These are phyloP conservation scores for Alectoris magna DNA, from an alignment of 2,797 vertebrate genomes.

Conservation along the genomic window DNA sequence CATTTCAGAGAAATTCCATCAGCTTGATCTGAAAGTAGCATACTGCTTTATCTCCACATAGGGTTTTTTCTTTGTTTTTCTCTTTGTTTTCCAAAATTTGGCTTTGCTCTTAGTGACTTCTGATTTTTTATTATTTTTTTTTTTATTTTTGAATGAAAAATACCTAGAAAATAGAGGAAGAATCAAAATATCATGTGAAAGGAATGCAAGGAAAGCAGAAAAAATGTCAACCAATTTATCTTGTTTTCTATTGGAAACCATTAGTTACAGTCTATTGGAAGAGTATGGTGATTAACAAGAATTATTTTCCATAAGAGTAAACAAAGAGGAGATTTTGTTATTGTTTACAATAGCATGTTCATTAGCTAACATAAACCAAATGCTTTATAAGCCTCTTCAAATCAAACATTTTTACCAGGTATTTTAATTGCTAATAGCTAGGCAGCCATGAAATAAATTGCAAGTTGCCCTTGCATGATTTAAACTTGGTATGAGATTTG, in stretches of 20 bases:
- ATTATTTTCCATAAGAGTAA: neutral
- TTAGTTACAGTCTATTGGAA: neutral
- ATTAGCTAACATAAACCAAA: slow-evolving; percentile 15
- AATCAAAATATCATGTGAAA: neutral
- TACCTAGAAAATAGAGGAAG: neutral
- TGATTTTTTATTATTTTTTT: neutral
- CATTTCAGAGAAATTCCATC: neutral
- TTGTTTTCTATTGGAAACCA: neutral
- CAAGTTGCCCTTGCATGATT: slow-evolving; percentile 52
- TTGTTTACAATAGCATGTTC: neutral
- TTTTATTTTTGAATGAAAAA: neutral
- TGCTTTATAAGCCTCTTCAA: neutral
- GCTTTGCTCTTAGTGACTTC: neutral
- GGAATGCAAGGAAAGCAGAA: neutral
- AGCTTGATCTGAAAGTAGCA: neutral
- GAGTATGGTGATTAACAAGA: neutral
- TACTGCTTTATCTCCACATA: neutral
- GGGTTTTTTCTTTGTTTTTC: neutral
- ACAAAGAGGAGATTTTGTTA: neutral
- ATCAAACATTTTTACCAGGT: slow-evolving; percentile 43
- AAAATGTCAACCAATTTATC: neutral
- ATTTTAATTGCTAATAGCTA: slow-evolving; percentile 49
- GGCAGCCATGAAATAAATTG: slow-evolving; percentile 61
- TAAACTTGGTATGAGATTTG: slow-evolving; percentile 62
- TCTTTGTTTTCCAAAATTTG: neutral